phyloP scores from a whole-genome alignment of 2,797 vertebrate genomes.

The Microctenopoma lineatum region DNA sequence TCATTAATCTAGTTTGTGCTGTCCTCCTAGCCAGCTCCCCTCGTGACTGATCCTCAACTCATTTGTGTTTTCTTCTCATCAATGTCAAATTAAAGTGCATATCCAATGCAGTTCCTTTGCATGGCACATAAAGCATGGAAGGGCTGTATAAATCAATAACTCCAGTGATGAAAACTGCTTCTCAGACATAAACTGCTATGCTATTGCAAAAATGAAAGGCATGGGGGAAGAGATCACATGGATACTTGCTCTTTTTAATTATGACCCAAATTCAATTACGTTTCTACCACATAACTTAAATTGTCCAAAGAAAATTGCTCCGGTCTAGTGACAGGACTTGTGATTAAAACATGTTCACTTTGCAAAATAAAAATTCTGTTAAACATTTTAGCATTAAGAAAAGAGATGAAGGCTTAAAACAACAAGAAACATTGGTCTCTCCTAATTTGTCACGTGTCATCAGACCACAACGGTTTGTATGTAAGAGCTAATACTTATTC shows the following conservation, averaged over 20 bases:
- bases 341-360: constrained; percentile 73
- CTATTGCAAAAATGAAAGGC: constrained; percentile 76
- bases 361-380: constrained; percentile 41
- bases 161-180: constrained; percentile 59
- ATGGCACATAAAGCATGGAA: constrained; percentile 57
- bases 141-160: constrained; percentile 46
- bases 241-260: constrained; percentile 81
- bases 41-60: constrained; percentile 25
- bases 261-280: constrained; percentile 81
- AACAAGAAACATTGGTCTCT: constrained; percentile 24
- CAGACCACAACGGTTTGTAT: background rate
- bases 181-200: constrained; percentile 51
- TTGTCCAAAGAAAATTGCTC: constrained; percentile 66
- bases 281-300: constrained; percentile 70
- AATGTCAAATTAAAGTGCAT: constrained; percentile 58
- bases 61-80: constrained; percentile 42
- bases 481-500: background rate
- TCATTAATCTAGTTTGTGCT: constrained; percentile 15
- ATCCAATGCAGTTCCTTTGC: constrained; percentile 46
- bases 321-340: constrained; percentile 66
- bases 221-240: constrained; percentile 71
- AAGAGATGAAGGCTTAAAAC: constrained; percentile 22
- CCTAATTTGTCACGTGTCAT: constrained; percentile 22
- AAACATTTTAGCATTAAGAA: constrained; percentile 10
- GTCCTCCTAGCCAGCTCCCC: constrained; percentile 8